Base-by-base conservation (phyloP, 2,888 invertebrate species). In the Lycaena phlaeas region DNA sequence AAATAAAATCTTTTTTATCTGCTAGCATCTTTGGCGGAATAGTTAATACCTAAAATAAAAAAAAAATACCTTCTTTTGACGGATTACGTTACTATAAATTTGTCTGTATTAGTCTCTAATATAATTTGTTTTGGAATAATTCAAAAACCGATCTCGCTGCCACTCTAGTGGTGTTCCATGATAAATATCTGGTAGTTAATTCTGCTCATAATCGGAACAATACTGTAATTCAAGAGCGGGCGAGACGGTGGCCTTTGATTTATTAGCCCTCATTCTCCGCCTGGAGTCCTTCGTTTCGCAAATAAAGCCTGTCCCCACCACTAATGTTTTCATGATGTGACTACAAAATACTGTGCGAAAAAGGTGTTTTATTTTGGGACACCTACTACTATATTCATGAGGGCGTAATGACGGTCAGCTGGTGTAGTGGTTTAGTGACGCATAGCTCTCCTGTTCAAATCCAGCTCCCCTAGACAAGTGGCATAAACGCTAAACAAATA, bases 131-230 rank as follows among this genome's bases (percentile, higher is more conserved):
- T 12, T n/a, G n/a, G 34, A 34, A 34, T 34, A 34, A 22, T 34
- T 37, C 17, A 26, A 36, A 41, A 25, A 26, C 29, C 14, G 36
- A 12, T 36, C 27, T 28, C 11, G 11, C 25, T 27, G 38, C 41
- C 29, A 40, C 26, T 38, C n/a, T n/a, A n/a, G 41, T 25, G 27
- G 38, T 31, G 31, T 28, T 29, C 12, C 14, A 48, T 52, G 51
- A 54, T 50, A 50, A 54, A 51, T 47, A 44, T 42, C 38, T 26
- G 38, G 48, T 44, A 46, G 52, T 54, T 56, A 52, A 55, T 52
- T 53, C 50, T 43, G 38, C 42, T 43, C 44, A 42, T 50, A 52
- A 56, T 53, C 49, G 40, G 46, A 49, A 49, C 52, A 50, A 51
- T 50, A 53, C 46, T 48, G 46, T 53, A 45, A 55, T 48, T 51